A percentile compares a stretch with the other conserved stretches of the same genome.
phyloP scores from a whole-genome alignment of 2,113 vertebrate genomes.

The Castor canadensis region DNA sequence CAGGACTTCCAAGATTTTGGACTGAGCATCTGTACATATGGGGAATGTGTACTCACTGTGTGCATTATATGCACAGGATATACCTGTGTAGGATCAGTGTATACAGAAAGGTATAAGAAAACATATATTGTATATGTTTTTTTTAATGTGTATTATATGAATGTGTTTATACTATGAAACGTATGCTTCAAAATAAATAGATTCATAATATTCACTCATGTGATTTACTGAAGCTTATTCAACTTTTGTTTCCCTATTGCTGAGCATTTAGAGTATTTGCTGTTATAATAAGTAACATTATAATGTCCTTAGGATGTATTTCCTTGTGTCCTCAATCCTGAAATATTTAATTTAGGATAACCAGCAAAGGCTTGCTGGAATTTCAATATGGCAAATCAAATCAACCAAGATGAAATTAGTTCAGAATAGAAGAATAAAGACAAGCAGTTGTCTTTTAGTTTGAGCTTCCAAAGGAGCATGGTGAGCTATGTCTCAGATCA shows the following conservation, averaged over 20 bases:
- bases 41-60: background rate
- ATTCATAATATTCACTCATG: background rate
- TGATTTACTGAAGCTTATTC: background rate
- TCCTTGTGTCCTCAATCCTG: constrained; percentile 29
- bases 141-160: background rate
- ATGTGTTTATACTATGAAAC: background rate
- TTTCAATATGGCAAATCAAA: background rate
- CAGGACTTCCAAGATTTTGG: background rate
- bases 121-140: background rate
- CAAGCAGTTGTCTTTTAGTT: background rate
- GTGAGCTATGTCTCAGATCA: background rate
- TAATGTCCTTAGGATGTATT: background rate
- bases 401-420: background rate
- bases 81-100: background rate
- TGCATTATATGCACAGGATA: background rate
- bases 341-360: constrained; percentile 12
- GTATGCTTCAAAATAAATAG: background rate
- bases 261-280: background rate
- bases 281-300: background rate
- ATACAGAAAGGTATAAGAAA: background rate
- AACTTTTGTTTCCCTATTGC: background rate
- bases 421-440: background rate
- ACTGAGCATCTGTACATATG: background rate
- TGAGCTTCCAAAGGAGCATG: background rate
- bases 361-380: background rate